A percentile compares a stretch with the other conserved stretches of the same genome.
Evolutionary conservation across 2,113 vertebrate genomes (phyloP).

Genomic region (Coptodon bakossiorum): DNA sequence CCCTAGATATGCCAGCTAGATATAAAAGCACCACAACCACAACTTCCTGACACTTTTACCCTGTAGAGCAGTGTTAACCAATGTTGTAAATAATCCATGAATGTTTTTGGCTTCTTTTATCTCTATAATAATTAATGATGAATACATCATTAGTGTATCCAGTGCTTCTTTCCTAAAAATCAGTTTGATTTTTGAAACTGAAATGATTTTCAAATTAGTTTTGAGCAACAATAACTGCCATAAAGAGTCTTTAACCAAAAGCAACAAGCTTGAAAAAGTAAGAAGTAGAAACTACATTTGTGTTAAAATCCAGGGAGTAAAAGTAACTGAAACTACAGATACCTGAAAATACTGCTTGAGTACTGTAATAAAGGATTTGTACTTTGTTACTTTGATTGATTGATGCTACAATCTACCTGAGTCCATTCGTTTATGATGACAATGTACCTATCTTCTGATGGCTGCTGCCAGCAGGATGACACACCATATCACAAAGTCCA

Average conservation of each 20-base stretch:
- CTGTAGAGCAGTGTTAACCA: not conserved
- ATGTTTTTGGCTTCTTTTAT: not conserved
- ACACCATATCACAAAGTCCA: not conserved
- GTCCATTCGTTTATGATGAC: not conserved
- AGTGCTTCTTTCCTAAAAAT: not conserved
- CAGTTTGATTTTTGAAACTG: not conserved
- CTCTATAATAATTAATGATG: not conserved
- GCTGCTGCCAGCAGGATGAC: not conserved
- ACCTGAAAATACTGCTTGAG: not conserved
- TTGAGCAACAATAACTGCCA: not conserved
- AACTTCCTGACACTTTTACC: not conserved
- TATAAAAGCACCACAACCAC: not conserved
- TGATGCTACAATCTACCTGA: not conserved
- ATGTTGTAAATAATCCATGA: not conserved
- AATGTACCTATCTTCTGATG: rapidly evolving
- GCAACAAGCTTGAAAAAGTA: not conserved
- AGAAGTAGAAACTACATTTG: not conserved
- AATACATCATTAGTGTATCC: not conserved
- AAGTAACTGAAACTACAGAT: not conserved
- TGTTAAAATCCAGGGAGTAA: not conserved
- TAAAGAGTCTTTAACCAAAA: not conserved
- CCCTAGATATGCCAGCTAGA: not conserved
- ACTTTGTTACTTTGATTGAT: not conserved
- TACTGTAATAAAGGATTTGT: not conserved
- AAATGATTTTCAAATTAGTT: not conserved